Base-by-base conservation (phyloP, 1,140 invertebrate genomes). In the Sarcophaga bullata region DNA sequence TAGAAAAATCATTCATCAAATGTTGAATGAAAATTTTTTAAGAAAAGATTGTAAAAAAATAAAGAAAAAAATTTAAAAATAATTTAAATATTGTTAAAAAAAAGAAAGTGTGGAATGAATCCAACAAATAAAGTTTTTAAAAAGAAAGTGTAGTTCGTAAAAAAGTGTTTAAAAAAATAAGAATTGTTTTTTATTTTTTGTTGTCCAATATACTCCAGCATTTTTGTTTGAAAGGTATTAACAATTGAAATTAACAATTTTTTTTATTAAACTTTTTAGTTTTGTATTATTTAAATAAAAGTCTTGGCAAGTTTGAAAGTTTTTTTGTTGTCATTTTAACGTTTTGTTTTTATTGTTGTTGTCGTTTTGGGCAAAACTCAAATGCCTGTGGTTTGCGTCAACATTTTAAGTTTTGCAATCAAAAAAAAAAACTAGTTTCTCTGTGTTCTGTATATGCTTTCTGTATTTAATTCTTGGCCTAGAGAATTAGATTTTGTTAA, bases 401-500 rank as follows among this genome's bases (percentile, higher is more conserved):
- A 76, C 17, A 6, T 13, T 15, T 46, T 47, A 75, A 75, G 48
- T 75, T 49, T 50, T 76, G 73, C 46, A 76, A 76, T 76, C n/a
- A n/a, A n/a, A n/a, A 48, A 76, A 76, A 62, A 62, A 72, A 78
- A 78, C 75, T 78, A 78, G 75, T 78, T 78, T 76, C 49, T 3
- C 8, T 75, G 10, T 15, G 46, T 76, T 75, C 48, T 49, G 75
- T 78, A 48, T 78, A 6, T 17, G 73, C 1, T 78, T 48, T 78
- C 25, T 78, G 46, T 46, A 47, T 73, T 72, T 78, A 25, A 78
- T 78, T 78, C 75, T 78, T 78, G 75, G 75, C 75, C 75, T 78
- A 81, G 80, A 81, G 62, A 81, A 81, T 52, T 52, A 81, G 62
- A 58, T 81, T 81, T 81, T 52, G 5, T 68, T 25, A 47, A 37